A percentile compares a stretch with the other conserved stretches of the same genome.
Evolutionary conservation across 2,113 vertebrate species (phyloP).

Genomic region (Misgurnus mizolepis): DNA sequence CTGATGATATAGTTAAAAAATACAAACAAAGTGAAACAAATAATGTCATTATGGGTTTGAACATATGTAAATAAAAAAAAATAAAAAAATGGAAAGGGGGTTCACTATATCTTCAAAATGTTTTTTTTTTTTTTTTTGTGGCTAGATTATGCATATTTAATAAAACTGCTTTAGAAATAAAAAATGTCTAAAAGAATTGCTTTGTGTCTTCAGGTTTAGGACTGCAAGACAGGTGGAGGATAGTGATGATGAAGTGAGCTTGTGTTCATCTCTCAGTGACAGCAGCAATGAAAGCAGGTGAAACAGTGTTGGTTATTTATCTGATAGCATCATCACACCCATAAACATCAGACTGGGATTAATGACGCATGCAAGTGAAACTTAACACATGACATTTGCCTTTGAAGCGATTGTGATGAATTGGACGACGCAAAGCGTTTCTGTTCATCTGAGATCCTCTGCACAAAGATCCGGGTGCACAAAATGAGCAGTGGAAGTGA

Average conservation of each 20-base stretch:
- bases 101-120: no score
- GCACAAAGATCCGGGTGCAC: background rate
- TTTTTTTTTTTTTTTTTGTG: no score
- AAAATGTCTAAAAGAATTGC: background rate
- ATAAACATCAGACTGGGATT: background rate
- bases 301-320: background rate
- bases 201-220: background rate
- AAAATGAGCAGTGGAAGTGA: background rate
- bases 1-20: no score
- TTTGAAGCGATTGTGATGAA: slow-evolving; percentile 7
- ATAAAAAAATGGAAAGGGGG: no score
- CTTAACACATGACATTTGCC: background rate
- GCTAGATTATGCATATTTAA: no score
- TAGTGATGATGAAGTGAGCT: background rate
- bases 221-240: slow-evolving; percentile 3
- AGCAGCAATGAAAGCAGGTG: slow-evolving; percentile 3
- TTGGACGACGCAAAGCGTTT: background rate
- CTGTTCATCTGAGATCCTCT: background rate
- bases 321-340: background rate
- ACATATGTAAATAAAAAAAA: no score
- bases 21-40: no score
- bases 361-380: background rate
- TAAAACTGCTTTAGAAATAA: no score
- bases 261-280: slow-evolving; percentile 1
- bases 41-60: no score